These are phyloP conservation scores for Aptenodytes patagonicus DNA, from an alignment of 2,113 vertebrate genomes.

Conservation along the genomic window DNA sequence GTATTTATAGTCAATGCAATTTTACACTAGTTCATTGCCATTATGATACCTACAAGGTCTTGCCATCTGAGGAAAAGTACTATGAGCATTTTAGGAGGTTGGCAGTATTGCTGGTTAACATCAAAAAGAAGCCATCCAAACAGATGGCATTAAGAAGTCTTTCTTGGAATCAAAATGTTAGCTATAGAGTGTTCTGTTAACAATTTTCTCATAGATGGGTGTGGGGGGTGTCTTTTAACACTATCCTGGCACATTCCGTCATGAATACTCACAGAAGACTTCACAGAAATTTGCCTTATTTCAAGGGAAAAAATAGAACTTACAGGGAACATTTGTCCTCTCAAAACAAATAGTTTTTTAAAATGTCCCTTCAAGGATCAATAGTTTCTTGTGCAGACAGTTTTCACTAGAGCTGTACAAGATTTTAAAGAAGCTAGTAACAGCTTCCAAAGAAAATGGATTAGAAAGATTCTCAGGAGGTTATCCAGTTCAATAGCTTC, in stretches of 20 bases:
- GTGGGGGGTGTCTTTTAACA: neutral
- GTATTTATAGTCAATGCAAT: neutral
- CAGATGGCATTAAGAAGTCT: too few relatives aligned
- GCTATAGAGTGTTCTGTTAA: neutral
- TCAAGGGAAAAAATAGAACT: neutral
- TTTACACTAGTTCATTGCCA: neutral
- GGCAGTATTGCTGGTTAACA: neutral
- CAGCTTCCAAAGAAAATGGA: neutral
- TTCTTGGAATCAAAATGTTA: neutral
- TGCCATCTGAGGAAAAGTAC: neutral
- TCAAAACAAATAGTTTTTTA: neutral
- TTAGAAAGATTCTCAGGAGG: neutral
- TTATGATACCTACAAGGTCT: neutral
- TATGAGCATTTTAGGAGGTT: neutral
- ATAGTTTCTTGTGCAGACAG: neutral
- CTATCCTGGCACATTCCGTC: neutral
- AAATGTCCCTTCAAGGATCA: neutral
- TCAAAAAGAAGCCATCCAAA: too few relatives aligned
- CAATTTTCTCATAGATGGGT: neutral
- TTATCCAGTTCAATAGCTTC: neutral
- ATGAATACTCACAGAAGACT: neutral
- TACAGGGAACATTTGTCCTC: neutral
- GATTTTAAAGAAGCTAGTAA: neutral
- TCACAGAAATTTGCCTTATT: neutral
- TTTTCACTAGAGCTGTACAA: neutral